Conservation (phyloP, 2,113 vertebrate genomes). For the Neoarius graeffei region DNA sequence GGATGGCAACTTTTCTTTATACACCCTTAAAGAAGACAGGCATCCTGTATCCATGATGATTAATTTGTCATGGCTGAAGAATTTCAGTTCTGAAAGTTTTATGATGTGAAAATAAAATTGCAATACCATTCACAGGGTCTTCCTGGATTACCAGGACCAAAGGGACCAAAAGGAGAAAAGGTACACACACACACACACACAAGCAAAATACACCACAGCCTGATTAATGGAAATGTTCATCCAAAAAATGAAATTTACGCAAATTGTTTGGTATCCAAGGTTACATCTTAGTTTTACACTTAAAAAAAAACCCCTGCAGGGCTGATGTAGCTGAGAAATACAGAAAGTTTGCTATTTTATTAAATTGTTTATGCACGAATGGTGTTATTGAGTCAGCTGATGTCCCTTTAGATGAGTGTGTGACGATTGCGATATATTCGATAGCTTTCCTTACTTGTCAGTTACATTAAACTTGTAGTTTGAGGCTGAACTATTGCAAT, state of each 20-base stretch:
- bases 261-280: not conserved
- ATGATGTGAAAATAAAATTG: not conserved
- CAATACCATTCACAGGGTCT: slow-evolving; percentile 79
- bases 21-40: not conserved
- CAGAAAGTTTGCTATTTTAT: not conserved
- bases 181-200: slow-evolving; percentile 67
- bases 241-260: not conserved
- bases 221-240: not conserved
- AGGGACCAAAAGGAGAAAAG: slow-evolving; percentile 93
- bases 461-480: not conserved
- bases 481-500: not conserved
- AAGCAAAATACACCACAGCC: not conserved
- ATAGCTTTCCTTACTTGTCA: not conserved
- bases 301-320: too few species aligned
- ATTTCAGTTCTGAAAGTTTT: slow-evolving; percentile 36
- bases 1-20: not conserved
- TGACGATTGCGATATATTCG: not conserved
- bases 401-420: not conserved
- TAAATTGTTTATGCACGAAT: not conserved
- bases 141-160: slow-evolving; percentile 85
- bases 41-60: not conserved
- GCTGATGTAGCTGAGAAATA: not conserved
- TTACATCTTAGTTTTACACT: not conserved
- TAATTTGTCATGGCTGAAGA: not conserved
- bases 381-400: not conserved